These are phyloP conservation scores for Eidolon helvum DNA, from an alignment of 2,113 vertebrate species.

Conservation along the genomic window DNA sequence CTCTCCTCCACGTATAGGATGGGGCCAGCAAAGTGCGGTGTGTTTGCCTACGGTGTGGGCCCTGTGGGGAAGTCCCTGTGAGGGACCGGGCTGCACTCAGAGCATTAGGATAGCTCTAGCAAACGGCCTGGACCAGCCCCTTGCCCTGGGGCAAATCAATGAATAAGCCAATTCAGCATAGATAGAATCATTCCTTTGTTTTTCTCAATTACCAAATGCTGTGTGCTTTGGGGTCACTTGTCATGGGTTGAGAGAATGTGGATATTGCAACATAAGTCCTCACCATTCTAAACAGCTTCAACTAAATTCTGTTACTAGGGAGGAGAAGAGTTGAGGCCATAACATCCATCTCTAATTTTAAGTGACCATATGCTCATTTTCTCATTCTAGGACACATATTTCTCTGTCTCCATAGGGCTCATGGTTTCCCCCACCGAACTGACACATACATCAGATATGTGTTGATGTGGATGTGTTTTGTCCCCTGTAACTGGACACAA, in stretches of 20 bases:
- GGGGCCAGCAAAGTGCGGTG: background rate
- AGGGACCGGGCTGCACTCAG: background rate
- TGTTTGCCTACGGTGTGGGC: background rate
- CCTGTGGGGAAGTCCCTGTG: background rate
- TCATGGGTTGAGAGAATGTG: conserved; percentile 47
- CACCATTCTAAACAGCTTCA: conserved; percentile 18
- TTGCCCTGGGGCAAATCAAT: conserved; percentile 5
- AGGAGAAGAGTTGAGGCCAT: background rate
- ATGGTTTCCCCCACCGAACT: background rate
- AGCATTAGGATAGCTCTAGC: background rate
- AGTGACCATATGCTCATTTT: background rate
- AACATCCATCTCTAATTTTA: background rate
- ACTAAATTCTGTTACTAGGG: background rate
- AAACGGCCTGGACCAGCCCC: background rate
- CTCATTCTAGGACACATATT: background rate
- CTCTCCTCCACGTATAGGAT: background rate
- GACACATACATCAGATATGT: background rate
- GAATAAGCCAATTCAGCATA: conserved; percentile 20
- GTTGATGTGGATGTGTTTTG: background rate
- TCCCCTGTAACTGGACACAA: background rate
- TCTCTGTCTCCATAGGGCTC: background rate
- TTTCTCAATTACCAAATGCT: conserved; percentile 31
- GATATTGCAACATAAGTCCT: conserved; percentile 8
- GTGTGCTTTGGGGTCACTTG: conserved; percentile 49
- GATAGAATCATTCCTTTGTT: conserved; percentile 55